Conservation (phyloP, 2,888 invertebrate genomes). For the Caenorhabditis angaria region DNA sequence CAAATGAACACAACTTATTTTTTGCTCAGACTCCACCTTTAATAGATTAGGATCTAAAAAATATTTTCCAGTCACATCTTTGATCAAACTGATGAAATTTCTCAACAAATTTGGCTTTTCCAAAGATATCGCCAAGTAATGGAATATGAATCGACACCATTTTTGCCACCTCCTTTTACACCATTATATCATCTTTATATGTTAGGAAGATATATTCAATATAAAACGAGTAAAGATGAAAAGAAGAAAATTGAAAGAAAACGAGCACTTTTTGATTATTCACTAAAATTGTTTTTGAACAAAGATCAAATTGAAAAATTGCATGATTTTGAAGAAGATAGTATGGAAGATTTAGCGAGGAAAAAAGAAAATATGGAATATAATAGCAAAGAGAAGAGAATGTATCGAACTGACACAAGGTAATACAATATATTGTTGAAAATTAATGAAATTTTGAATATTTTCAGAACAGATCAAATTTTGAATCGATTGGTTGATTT, state of each 20-base stretch:
- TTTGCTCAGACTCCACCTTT: too few relatives aligned
- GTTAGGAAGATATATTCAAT: slow-evolving; percentile 53
- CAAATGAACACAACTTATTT: too few relatives aligned
- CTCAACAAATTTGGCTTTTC: slow-evolving; percentile 99
- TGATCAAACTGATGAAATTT: slow-evolving; percentile 87
- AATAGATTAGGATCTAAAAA: too few relatives aligned
- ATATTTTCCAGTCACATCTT: slow-evolving; percentile 72
- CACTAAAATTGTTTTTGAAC: slow-evolving; percentile 58
- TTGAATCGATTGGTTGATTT: slow-evolving; percentile 74
- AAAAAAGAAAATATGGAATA: slow-evolving; percentile 81
- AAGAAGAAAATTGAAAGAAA: slow-evolving; percentile 74
- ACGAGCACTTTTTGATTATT: slow-evolving; percentile 57
- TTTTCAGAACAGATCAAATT: slow-evolving; percentile 72
- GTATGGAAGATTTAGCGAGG: slow-evolving; percentile 89
- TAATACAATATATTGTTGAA: slow-evolving; percentile 32
- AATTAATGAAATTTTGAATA: neutral
- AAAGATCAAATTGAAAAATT: slow-evolving; percentile 89
- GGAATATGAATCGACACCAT: slow-evolving; percentile 96
- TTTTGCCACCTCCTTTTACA: slow-evolving; percentile 82
- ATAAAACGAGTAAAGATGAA: slow-evolving; percentile 31
- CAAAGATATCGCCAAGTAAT: slow-evolving; percentile 93
- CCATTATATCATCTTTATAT: slow-evolving; percentile 62
- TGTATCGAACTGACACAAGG: slow-evolving; percentile 74
- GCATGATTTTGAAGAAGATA: slow-evolving; percentile 95
- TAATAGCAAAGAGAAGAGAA: slow-evolving; percentile 74